phyloP scores from a whole-genome alignment of 2,888 invertebrate species.

The Plagodis dolabraria region DNA sequence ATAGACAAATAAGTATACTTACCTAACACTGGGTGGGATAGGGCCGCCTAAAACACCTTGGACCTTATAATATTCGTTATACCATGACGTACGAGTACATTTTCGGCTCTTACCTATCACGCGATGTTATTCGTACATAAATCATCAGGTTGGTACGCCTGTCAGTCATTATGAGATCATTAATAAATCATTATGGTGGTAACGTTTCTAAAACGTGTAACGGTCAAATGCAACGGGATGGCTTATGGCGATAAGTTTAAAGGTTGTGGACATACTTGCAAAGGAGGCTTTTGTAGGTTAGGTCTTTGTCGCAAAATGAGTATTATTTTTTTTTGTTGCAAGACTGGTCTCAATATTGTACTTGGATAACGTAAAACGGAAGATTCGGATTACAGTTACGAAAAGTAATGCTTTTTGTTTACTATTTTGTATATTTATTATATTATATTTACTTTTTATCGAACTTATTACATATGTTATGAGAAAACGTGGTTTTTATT shows the following conservation, averaged over 20 bases:
- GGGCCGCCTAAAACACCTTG: constrained; percentile 4
- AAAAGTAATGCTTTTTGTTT: too few relatives aligned
- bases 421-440: too few relatives aligned
- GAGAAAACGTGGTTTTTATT: too few relatives aligned
- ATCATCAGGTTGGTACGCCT: constrained; percentile 65
- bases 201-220: constrained; percentile 18
- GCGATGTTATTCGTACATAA: constrained; percentile 66
- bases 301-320: too few relatives aligned
- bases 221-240: constrained; percentile 21
- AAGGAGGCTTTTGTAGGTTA: too few relatives aligned
- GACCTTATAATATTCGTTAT: constrained; percentile 3
- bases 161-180: constrained; percentile 78
- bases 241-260: constrained; percentile 6
- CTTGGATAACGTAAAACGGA: too few relatives aligned
- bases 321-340: too few relatives aligned
- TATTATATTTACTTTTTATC: too few relatives aligned
- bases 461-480: too few relatives aligned
- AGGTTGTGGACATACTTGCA: constrained; percentile 2
- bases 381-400: too few relatives aligned
- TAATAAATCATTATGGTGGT: constrained; percentile 77
- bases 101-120: constrained; percentile 61
- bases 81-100: constrained; percentile 9
- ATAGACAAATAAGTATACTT: background rate
- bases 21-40: background rate
- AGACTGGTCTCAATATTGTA: too few relatives aligned